Evolutionary conservation across 2,797 vertebrate species (phyloP).

Genomic region (Champsocephalus gunnari): DNA sequence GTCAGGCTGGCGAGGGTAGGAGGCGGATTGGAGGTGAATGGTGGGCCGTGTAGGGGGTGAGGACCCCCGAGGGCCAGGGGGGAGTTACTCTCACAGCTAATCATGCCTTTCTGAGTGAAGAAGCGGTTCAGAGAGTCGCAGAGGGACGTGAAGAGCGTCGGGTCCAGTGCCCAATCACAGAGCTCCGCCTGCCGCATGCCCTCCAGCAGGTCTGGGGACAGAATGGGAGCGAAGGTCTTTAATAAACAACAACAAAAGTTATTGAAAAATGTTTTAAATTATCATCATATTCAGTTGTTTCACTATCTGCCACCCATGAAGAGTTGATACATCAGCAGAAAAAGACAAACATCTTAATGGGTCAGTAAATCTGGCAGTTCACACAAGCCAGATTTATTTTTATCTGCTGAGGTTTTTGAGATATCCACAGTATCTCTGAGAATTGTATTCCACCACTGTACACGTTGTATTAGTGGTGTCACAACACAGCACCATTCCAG

Average conservation of each 20-base stretch:
- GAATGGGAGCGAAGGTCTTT: constrained; percentile 8
- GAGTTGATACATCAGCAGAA: background rate
- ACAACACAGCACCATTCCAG: background rate
- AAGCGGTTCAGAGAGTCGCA: constrained; percentile 98
- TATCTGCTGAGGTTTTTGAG: background rate
- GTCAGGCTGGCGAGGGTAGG: constrained; percentile 79
- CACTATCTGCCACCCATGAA: background rate
- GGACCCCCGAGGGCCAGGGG: constrained; percentile 60
- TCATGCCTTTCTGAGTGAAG: constrained; percentile 95
- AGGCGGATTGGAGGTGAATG: constrained; percentile 48
- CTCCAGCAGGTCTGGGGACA: constrained; percentile 90
- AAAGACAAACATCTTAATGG: constrained; percentile 8
- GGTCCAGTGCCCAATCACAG: constrained; percentile 96
- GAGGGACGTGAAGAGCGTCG: constrained; percentile 94
- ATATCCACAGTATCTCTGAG: background rate
- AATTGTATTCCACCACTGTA: background rate
- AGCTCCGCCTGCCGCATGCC: constrained; percentile 97
- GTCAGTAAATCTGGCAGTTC: constrained; percentile 7
- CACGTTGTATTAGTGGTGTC: background rate
- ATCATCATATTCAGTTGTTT: background rate
- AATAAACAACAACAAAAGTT: background rate
- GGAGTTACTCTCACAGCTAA: constrained; percentile 76
- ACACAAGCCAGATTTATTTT: background rate
- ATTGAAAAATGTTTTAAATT: background rate
- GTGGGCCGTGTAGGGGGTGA: constrained; percentile 56